Conservation (phyloP, 2,113 vertebrate genomes). For the Hyaena hyaena region DNA sequence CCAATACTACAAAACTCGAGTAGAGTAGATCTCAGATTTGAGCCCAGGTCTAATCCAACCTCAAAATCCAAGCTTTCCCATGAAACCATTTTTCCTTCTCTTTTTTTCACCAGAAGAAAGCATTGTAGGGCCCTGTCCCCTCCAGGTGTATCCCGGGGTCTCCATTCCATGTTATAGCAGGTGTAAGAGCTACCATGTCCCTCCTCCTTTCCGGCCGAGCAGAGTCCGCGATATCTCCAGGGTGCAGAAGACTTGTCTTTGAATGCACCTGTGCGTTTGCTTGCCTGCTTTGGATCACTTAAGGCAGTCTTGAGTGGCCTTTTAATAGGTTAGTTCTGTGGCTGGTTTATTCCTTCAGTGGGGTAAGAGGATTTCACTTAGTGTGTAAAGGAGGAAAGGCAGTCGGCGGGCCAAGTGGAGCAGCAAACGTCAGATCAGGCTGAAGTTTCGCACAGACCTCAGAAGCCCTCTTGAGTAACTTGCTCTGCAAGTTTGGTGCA, state of each 20-base stretch:
- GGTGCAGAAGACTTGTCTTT: background rate
- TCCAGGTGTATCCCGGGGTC: background rate
- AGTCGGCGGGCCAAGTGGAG: background rate
- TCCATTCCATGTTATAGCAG: background rate
- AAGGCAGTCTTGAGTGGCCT: background rate
- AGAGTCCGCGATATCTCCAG: background rate
- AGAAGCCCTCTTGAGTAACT: background rate
- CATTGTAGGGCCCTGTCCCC: background rate
- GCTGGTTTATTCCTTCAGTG: constrained; percentile 37
- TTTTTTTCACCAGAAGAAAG: background rate
- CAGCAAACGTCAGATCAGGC: background rate
- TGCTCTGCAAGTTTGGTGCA: background rate
- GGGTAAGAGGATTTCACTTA: constrained; percentile 56
- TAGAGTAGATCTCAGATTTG: background rate
- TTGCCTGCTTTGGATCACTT: constrained; percentile 49
- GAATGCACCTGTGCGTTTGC: background rate
- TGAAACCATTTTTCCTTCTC: constrained; percentile 1
- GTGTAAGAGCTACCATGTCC: background rate
- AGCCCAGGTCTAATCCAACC: background rate
- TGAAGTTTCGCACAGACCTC: background rate
- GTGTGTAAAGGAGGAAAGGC: constrained; percentile 27
- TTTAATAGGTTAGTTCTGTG: constrained; percentile 70
- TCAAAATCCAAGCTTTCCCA: background rate
- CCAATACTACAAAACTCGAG: background rate
- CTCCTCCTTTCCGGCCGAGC: background rate